Base-by-base conservation (phyloP, 2,888 invertebrate genomes). In the Pemphredon lugubris region DNA sequence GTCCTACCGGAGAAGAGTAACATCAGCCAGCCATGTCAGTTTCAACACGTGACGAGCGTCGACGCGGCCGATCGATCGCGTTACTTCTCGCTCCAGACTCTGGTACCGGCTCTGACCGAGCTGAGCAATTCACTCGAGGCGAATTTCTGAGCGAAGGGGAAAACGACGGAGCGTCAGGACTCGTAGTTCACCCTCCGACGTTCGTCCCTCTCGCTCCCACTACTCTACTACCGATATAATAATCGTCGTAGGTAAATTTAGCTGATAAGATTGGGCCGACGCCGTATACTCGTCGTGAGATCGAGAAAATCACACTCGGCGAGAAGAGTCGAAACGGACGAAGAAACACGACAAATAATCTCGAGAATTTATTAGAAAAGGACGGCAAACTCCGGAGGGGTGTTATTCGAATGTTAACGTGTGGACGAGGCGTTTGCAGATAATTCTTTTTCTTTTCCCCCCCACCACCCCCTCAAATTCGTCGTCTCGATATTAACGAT, bases 1-100 rank as follows among this genome's bases (percentile, higher is more conserved):
- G 92, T 92, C 42, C 90, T 94, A 68, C 95, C 96, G 16, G 93
- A 94, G 50, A 96, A 96, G 88, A 93, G 93, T 66, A 95, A 96
- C 89, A 96, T 96, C 79, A 96, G 96, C 47, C 93, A 94, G 87
- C 96, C 96, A 0, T 96, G 96, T 87, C 95, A 95, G 86, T 96
- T 96, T 89, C 94, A 95, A 82, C 96, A 96, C 88, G 93, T 96
- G 73, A 96, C 95, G 53, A 94, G 94, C 82, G 93, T 96, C 44
- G 94, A 95, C 70, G 91, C 92, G 37, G 92, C 92, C 60, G 95
- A 95, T 83, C 91, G 92, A 70, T 91, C 92, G 57, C 91, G 93
- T 70, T 94, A 93, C 81, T 93, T 92, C 86, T 94, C 94, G 39
- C 91, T 95, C 81, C 93, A 94, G 86, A 93, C 94, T 20, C 91